A percentile compares a stretch with the other conserved stretches of the same genome.
These are phyloP conservation scores for Eidolon dupreanum DNA, from an alignment of 2,797 vertebrate species.

Conservation along the genomic window DNA sequence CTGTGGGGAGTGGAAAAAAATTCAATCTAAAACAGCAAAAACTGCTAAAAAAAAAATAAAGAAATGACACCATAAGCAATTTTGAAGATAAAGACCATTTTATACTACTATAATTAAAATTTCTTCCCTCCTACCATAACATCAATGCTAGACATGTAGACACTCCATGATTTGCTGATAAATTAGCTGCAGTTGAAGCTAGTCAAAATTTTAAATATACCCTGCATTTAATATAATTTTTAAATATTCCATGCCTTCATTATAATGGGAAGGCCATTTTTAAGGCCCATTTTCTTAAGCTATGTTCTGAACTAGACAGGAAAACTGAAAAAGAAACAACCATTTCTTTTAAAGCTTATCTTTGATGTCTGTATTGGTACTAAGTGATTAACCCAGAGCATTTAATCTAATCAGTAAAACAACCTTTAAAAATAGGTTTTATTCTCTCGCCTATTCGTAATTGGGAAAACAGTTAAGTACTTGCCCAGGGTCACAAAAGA, in stretches of 20 bases:
- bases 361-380: background rate
- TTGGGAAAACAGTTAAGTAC: slow-evolving; percentile 15
- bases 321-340: background rate
- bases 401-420: background rate
- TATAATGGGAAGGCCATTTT: background rate
- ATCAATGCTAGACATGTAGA: background rate
- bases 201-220: slow-evolving; percentile 14
- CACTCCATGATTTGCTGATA: background rate
- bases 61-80: background rate
- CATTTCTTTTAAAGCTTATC: slow-evolving; percentile 25
- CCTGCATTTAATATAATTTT: background rate
- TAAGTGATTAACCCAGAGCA: background rate
- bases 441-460: background rate
- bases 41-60: background rate
- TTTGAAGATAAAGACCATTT: slow-evolving; percentile 5
- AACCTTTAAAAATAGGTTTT: background rate
- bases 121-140: background rate
- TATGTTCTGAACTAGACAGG: background rate
- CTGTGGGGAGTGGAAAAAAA: slow-evolving; percentile 82
- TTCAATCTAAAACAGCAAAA: slow-evolving; percentile 47
- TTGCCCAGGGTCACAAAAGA: background rate
- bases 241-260: background rate
- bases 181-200: background rate
- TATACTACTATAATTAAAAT: background rate
- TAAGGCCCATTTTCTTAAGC: slow-evolving; percentile 46